Evolutionary conservation across 2,888 invertebrate species (phyloP), one percentile per base, ranked within the genome.

Genomic region (Drosophila demipolita): DNA sequence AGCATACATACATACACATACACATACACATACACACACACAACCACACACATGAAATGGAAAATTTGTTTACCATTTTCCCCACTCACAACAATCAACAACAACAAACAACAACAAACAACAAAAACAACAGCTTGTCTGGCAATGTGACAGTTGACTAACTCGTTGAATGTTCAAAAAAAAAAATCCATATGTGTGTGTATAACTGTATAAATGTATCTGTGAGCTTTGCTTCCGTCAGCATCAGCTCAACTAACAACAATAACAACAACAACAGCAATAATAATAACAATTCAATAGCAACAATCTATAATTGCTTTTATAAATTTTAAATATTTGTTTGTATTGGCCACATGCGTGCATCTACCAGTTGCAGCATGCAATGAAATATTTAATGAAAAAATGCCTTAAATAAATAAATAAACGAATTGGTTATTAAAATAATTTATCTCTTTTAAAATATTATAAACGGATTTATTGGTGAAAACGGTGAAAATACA

Each of bases 91-190:
- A 36, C 64, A 67, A 71, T 45, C 40, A 67, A 57, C 63, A 48
- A 29, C 29, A 29, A 29, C 29, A 20, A 32, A 50, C 49, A 50
- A 32, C 52, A 52, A 40, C 42, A 45, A 69, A 63, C 53, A 66
- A 45, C 49, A 29, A 53, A 59, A 61, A 26, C 52, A 53, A 42
- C 52, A 45, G n/a, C 57, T 61, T 66, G 73, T 69, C 52, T 71
- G 60, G 68, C 75, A 71, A 66, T 87, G 86, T 87, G 87, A 87
- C 87, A 87, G 90, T 89, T 90, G 87, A 87, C 90, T 90, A 87
- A 89, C 86, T 90, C 75, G 78, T 78, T 74, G 81, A 72, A 74
- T 73, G 87, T 54, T 58, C 53, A 54, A 65, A 55, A 63, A n/a
- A n/a, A 33, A 42, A 45, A 53, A 61, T 68, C 79, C 35, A 64